Base-by-base conservation (phyloP, 2,113 vertebrate genomes). In the Lagopus muta region DNA sequence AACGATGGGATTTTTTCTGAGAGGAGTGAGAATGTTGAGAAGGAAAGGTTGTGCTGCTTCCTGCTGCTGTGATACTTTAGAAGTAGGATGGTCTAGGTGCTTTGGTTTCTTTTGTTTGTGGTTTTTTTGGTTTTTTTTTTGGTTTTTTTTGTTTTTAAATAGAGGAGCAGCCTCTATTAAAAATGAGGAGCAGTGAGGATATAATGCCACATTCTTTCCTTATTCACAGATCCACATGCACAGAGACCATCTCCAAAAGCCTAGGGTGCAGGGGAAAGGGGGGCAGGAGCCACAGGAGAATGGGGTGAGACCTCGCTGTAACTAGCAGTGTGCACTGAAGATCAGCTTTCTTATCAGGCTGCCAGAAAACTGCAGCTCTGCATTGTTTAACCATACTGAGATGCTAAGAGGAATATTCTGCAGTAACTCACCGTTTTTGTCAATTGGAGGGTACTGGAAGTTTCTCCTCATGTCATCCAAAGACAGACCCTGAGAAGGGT, bases 381-480 rank as follows among this genome's bases (percentile, higher is more conserved):
- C 8, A 0, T 4, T 13, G 32, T 21, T 15, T 38, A n/a, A 42
- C 11, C 22, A 30, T 36, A 9, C 22, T 11, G 2, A 10, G 38
- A 3, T 42, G 24, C 58, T 42, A 34, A n/a, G 61, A 13, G 14
- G 17, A 72, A 19, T 7, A 14, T 8, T n/a, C 40, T 42, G 55
- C 69, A 13, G 13, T 1, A 3, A 94, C 98, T 91, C 97, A 99
- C 99, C 98, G 0, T 99, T 99, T 84, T 98, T 98, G 96, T 99
- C 99, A 8, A 98, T 97, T 0, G 98, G 94, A 4, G 98, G 98
- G 79, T 97, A 98, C 92, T 98, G 99, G 96, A 99, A 98, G 94
- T 84, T 98, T 89, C 98, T 98, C 25, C 98, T 98, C 55, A 99
- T 96, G 50, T 99, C 98, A 45, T 99, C 99, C 96, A 99, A 83